Conservation (phyloP, 2,113 vertebrate species). For the Lophochroa leadbeateri region DNA sequence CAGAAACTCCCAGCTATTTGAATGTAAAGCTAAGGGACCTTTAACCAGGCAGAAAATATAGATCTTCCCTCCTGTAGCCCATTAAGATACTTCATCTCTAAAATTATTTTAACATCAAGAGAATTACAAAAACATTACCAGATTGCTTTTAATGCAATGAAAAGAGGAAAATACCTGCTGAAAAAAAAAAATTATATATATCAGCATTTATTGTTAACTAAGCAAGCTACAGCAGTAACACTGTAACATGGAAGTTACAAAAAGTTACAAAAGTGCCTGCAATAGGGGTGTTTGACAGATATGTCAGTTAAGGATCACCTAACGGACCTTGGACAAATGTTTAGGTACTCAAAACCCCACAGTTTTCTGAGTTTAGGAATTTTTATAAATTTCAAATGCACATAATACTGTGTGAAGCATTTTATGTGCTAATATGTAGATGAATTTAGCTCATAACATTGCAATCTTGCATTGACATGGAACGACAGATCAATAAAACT, state of each 20-base stretch:
- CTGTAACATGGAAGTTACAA: neutral
- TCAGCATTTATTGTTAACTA: neutral
- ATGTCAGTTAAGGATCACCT: neutral
- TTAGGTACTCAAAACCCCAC: neutral
- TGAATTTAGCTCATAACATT: neutral
- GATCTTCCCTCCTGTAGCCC: neutral
- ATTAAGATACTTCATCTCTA: neutral
- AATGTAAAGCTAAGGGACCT: rapidly evolving
- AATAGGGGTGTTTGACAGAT: neutral
- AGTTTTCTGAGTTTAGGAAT: neutral
- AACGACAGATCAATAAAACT: neutral
- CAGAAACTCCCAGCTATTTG: neutral
- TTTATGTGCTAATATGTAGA: neutral
- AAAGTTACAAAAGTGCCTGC: neutral
- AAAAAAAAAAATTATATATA: neutral
- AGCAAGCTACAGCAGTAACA: neutral
- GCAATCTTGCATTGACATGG: neutral
- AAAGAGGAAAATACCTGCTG: neutral
- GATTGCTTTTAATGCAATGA: neutral
- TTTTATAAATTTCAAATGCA: neutral
- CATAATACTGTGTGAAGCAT: neutral
- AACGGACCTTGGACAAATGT: neutral
- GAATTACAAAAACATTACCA: neutral
- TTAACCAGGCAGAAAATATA: neutral
- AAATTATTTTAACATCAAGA: neutral